Evolutionary conservation across 2,888 invertebrate genomes (phyloP).

Genomic region (Temnothorax unifasciatus): DNA sequence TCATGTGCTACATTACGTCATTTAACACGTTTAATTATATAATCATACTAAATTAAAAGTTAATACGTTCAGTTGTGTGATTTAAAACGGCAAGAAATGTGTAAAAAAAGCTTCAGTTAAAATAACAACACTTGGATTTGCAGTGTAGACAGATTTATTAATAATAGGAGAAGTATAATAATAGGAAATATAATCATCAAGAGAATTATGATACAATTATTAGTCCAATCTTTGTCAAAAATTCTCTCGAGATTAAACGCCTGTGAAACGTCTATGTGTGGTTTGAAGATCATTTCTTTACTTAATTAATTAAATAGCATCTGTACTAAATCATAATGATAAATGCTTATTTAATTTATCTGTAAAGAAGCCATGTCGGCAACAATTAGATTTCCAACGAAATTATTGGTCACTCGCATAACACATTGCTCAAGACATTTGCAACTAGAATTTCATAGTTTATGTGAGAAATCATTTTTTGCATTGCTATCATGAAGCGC

Average conservation of each 20-base stretch:
- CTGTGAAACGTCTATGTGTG: background rate
- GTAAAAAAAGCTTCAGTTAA: no score
- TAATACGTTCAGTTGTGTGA: no score
- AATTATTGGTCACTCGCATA: background rate
- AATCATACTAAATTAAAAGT: no score
- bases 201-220: background rate
- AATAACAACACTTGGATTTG: no score
- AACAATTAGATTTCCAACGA: constrained; percentile 65
- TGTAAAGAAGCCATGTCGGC: constrained; percentile 48
- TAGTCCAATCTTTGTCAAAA: background rate
- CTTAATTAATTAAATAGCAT: constrained; percentile 1
- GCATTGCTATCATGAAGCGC: background rate
- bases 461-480: background rate
- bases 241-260: background rate
- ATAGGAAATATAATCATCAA: background rate
- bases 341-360: background rate
- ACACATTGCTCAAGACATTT: background rate
- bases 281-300: background rate
- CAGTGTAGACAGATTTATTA: no score
- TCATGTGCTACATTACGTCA: no score
- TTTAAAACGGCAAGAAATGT: no score
- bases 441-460: background rate
- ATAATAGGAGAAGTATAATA: no score
- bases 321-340: background rate
- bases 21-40: no score